Base-by-base conservation (phyloP, 92 coral and sea anemone genomes). In the Porites cylindrica region DNA sequence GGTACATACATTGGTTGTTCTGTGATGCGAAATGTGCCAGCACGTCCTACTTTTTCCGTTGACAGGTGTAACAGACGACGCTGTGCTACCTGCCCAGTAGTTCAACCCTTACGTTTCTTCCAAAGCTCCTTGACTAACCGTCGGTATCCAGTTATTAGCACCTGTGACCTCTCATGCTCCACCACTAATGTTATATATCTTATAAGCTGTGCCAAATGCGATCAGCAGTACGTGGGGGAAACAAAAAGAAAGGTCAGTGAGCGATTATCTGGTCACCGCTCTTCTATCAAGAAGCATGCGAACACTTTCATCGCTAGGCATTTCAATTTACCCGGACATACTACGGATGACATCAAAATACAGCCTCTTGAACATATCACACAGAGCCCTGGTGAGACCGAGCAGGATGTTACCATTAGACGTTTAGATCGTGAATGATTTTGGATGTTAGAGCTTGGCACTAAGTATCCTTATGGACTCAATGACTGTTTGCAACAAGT, bases 271-370 rank as follows among this genome's bases (percentile, higher is more conserved):
- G 32, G 32, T 29, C 32, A 29, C 32, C 85, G 75, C 24, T 80
- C 75, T 17, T 29, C 85, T 65, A 80, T 80, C 63, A 81, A 67
- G 85, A 81, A 81, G 26, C 76, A 81, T 29, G 85, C 85, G 13
- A 67, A 81, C 50, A 66, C 85, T 43, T 81, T 81, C 18, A 66
- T 81, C n/a, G 77, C 76, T 47, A 66, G 73, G 53, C 77, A 81
- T 67, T 81, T 81, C 47, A 29, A 29, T 29, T 29, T 29, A 29
- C 32, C 32, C 32, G 32, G 32, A 29, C 32, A 29, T 29, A 29
- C 32, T 1, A 29, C 3, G 32, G 32, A 29, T 29, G 32, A 29
- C 32, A 29, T 29, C 32, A 29, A 29, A 81, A 81, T 80, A 43
- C 84, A 80, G 53, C 84, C 56, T 4, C 18, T 80, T 8, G 59